phyloP scores from a whole-genome alignment of 2,797 vertebrate genomes.

The Acanthopagrus latus region DNA sequence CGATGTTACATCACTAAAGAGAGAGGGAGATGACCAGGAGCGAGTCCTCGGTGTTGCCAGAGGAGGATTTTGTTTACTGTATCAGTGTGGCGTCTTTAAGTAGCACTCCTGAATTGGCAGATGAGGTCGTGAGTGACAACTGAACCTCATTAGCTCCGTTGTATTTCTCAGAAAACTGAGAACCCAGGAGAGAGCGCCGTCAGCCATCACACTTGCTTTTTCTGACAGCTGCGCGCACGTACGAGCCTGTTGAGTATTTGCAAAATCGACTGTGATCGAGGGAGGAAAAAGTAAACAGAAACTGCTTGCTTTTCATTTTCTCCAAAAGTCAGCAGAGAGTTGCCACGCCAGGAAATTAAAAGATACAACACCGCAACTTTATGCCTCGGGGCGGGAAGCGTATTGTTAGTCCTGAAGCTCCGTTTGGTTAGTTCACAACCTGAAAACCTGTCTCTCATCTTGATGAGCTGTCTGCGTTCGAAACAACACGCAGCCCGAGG shows the following conservation, averaged over 20 bases:
- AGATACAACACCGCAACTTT: conserved; percentile 36
- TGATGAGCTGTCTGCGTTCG: conserved; percentile 34
- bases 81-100: conserved; percentile 3
- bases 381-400: conserved; percentile 38
- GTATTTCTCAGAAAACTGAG: conserved; percentile 22
- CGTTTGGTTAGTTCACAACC: conserved; percentile 39
- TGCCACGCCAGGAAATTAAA: conserved; percentile 46
- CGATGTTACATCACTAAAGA: conserved; percentile 28
- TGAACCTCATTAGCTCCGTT: conserved; percentile 26
- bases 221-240: conserved; percentile 1
- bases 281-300: conserved; percentile 27
- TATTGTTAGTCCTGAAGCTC: conserved; percentile 29
- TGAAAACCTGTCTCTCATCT: conserved; percentile 23
- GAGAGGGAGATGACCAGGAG: conserved; percentile 3
- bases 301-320: conserved; percentile 29
- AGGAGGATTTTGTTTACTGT: conserved; percentile 10
- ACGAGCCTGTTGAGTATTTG: conserved; percentile 30
- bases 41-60: conserved; percentile 13
- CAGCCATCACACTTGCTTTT: conserved; percentile 1
- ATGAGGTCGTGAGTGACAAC: conserved; percentile 21
- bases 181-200: background rate
- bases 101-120: background rate
- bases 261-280: conserved; percentile 9
- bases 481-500: conserved; percentile 43
- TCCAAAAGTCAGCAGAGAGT: conserved; percentile 35